Evolutionary conservation across 2,888 invertebrate species (phyloP), one percentile per base, ranked within the genome.

Genomic region (Gymnocheta viridis): DNA sequence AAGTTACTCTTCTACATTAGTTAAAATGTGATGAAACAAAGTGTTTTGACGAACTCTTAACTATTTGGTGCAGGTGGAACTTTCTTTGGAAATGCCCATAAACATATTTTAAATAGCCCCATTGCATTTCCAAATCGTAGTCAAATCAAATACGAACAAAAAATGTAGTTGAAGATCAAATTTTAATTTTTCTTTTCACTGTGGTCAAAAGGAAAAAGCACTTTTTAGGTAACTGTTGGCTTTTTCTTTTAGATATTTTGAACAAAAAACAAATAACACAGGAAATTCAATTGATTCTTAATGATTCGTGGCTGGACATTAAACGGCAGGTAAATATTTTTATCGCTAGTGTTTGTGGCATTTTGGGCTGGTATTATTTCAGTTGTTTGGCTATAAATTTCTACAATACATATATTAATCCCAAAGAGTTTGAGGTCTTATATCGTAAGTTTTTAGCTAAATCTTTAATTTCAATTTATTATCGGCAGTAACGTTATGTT

Each of bases 221-320:
- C n/a, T n/a, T n/a, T n/a, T n/a, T n/a, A n/a, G n/a, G n/a, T n/a
- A n/a, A n/a, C n/a, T n/a, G n/a, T n/a, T n/a, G n/a, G n/a, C n/a
- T n/a, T n/a, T n/a, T n/a, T 19, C 9, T 9, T 47, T 4, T 35
- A 73, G 54, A 82, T 66, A 79, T 79, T 27, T 76, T 56, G 0
- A 76, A 74, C 14, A 83, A 83, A 49, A 41, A 56, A 4, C 29
- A 67, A 17, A 54, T 86, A 14, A 58, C n/a, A 1, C 14, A 72
- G 6, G 66, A 82, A 27, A 80, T 86, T 38, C 22, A 10, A 7
- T 6, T 32, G 19, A 78, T 86, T 5, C 41, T 85, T 22, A 24
- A 70, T 9, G 32, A 77, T 0, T 82, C 86, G 0, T 86, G 85
- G 85, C 0, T 47, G 14, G 58, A 74, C 32, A 85, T 74, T 10